Evolutionary conservation across 2,888 invertebrate species (phyloP).

Genomic region (Odontothrips loti): DNA sequence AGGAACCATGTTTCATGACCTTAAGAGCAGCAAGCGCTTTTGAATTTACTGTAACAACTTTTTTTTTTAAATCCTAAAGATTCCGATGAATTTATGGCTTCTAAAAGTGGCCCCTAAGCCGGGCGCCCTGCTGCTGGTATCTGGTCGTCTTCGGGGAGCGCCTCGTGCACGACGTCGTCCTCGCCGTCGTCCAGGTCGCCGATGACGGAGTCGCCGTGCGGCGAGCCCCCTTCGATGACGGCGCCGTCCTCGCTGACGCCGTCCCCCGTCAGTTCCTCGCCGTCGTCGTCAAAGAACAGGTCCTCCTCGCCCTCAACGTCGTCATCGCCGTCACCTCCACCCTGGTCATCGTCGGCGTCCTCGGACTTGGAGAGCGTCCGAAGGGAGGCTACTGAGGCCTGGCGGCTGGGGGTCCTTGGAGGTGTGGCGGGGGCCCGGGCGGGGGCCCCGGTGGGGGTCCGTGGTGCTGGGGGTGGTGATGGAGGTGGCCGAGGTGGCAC

Average conservation of each 20-base stretch:
- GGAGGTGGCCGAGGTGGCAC: too few relatives aligned
- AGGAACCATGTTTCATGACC: too few relatives aligned
- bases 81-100: too few relatives aligned
- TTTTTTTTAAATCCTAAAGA: not conserved
- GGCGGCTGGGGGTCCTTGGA: not conserved
- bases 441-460: too few relatives aligned
- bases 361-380: not conserved
- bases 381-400: not conserved
- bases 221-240: not conserved
- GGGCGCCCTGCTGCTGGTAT: not conserved
- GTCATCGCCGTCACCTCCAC: not conserved
- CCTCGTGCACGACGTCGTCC: not conserved
- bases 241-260: not conserved
- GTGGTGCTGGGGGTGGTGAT: too few relatives aligned
- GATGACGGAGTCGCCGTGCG: not conserved
- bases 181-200: constrained; percentile 4
- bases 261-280: constrained; percentile 1
- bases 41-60: not conserved
- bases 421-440: not conserved
- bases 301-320: not conserved
- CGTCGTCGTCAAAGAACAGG: constrained; percentile 18
- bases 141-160: not conserved
- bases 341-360: not conserved
- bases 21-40: not conserved
- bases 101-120: not conserved